These are phyloP conservation scores for Eupithecia pulchellata DNA, from an alignment of 2,888 invertebrate genomes.

Conservation along the genomic window DNA sequence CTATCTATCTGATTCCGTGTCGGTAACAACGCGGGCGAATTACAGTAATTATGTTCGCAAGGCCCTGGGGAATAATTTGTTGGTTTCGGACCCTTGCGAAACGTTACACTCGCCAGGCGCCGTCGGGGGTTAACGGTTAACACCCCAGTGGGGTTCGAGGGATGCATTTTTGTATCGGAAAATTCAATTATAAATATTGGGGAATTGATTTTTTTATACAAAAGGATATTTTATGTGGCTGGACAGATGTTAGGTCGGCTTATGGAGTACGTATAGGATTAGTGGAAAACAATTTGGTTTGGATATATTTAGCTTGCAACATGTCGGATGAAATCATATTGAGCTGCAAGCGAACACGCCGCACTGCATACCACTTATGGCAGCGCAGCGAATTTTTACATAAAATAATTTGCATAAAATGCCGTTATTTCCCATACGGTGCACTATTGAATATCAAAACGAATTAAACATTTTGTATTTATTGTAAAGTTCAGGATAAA, in stretches of 20 bases:
- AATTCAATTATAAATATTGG: constrained; percentile 40
- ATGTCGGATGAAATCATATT: constrained; percentile 10
- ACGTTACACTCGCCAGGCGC: constrained; percentile 57
- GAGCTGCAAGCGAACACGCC: constrained; percentile 1
- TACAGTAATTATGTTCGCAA: constrained; percentile 73
- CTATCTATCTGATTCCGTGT: constrained; percentile 49
- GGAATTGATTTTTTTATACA: constrained; percentile 33
- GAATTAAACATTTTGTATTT: background rate
- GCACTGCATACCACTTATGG: background rate
- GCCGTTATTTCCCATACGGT: background rate
- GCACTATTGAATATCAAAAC: background rate
- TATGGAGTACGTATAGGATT: constrained; percentile 25
- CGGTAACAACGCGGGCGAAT: constrained; percentile 72
- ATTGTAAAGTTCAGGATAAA: background rate
- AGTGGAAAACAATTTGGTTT: constrained; percentile 25
- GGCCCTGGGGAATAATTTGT: constrained; percentile 72
- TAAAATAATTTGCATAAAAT: background rate
- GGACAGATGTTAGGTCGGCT: constrained; percentile 29
- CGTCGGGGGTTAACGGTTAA: constrained; percentile 25
- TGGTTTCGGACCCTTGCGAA: constrained; percentile 64
- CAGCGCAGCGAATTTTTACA: background rate
- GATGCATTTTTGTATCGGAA: constrained; percentile 56
- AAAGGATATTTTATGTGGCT: constrained; percentile 22
- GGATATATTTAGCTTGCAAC: constrained; percentile 4
- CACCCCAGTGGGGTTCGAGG: constrained; percentile 35